Evolutionary conservation across 2,113 vertebrate genomes (phyloP), one percentile per base, ranked within the genome.

Genomic region (Sula dactylatra): DNA sequence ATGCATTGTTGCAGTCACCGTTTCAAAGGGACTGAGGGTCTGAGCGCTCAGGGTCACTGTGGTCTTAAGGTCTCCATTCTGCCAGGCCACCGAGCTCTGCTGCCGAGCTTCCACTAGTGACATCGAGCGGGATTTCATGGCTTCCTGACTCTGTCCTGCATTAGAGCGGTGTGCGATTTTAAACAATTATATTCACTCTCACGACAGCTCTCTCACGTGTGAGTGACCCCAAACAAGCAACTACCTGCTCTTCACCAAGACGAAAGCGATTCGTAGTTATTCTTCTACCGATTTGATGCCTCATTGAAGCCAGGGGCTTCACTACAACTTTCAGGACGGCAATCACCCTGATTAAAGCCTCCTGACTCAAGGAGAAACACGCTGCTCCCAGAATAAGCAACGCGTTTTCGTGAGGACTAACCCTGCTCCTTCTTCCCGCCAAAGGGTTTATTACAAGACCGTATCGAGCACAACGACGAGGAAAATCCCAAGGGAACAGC

Each of bases 141-240:
- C 38, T 67, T 34, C 61, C 64, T 3, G 6, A 5, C 17, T 36
- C 34, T 9, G 19, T 4, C 40, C 45, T 3, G 12, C 2, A 4
- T 0, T 11, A 4, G 8, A 36, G 40, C 14, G 0, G 7, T 1
- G 16, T 0, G 6, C 0, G 7, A 16, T 11, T 47, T 40, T 0
- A 40, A 42, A n/a, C 26, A 7, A 2, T 3, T 4, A 7, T 2
- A 8, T 4, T 16, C 9, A 1, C 16, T 13, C 44, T 16, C 71
- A 27, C 44, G 34, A 6, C 16, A 6, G 7, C 17, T 13, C 50
- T 5, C 44, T 32, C 22, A 1, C 0, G 10, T 4, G 18, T 9
- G 18, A 21, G 25, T 14, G 29, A 52, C 0, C 45, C 7, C 59
- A 36, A 38, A 16, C 13, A 47, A 54, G 4, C 29, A 16, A 1